These are phyloP conservation scores for Poecilobothrus nobilitatus DNA, from an alignment of 2,888 invertebrate species.

Conservation along the genomic window DNA sequence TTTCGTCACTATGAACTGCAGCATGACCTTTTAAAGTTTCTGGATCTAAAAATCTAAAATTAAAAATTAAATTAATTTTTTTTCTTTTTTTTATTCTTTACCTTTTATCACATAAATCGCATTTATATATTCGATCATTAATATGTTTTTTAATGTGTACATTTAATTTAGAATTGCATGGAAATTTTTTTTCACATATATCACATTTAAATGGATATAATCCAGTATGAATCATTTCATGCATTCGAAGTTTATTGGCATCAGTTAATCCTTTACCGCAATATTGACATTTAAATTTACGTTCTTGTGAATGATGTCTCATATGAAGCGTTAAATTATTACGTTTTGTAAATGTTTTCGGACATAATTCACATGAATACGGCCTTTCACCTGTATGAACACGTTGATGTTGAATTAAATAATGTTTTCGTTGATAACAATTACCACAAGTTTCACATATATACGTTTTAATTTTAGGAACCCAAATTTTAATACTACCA, in stretches of 20 bases:
- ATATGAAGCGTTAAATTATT: not conserved
- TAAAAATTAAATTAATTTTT: not conserved
- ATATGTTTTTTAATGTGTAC: conserved; percentile 6
- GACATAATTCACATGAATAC: conserved; percentile 5
- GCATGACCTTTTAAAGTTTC: conserved; percentile 1
- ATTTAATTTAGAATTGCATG: conserved; percentile 8
- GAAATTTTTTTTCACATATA: conserved; percentile 9
- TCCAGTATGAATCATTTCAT: conserved; percentile 10
- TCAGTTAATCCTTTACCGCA: conserved; percentile 8
- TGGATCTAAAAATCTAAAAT: not conserved
- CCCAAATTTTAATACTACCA: not conserved
- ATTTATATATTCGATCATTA: conserved; percentile 9
- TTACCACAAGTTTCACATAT: conserved; percentile 10
- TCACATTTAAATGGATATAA: conserved; percentile 10
- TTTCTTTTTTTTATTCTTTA: not conserved
- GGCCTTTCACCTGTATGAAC: conserved; percentile 10
- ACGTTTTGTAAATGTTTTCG: conserved; percentile 10
- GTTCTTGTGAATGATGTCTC: conserved; percentile 5
- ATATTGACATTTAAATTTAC: conserved; percentile 2
- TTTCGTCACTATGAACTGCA: not conserved
- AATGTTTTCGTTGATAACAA: conserved; percentile 5
- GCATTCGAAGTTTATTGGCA: not conserved
- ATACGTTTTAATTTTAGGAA: conserved; percentile 2
- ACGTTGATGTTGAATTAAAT: conserved; percentile 1
- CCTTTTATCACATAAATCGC: conserved; percentile 11